Conservation (phyloP, 2,113 vertebrate genomes). For the Calidris pygmaea region DNA sequence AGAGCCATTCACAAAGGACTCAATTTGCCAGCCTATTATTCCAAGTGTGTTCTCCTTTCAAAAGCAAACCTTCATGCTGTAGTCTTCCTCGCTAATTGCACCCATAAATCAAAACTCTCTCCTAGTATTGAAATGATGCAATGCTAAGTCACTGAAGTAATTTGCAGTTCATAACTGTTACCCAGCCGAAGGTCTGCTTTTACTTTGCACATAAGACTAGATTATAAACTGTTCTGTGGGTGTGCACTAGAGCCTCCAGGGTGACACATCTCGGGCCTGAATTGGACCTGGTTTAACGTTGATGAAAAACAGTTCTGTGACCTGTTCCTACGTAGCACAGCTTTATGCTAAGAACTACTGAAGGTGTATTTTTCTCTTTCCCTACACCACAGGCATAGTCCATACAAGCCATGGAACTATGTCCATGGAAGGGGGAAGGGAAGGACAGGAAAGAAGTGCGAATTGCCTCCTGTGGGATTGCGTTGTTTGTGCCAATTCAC, state of each 20-base stretch:
- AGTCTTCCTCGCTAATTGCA: neutral
- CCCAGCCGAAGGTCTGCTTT: neutral
- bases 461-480: neutral
- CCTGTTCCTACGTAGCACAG: neutral
- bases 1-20: neutral
- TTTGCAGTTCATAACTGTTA: neutral
- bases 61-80: neutral
- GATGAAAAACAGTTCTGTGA: neutral
- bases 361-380: neutral
- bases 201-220: neutral
- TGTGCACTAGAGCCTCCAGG: neutral
- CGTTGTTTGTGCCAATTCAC: neutral
- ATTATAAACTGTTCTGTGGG: neutral
- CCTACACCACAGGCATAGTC: neutral
- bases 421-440: neutral
- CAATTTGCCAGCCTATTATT: neutral
- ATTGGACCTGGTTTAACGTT: neutral
- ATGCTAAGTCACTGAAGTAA: neutral
- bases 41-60: neutral
- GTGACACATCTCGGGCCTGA: neutral
- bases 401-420: neutral
- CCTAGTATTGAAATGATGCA: neutral
- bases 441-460: neutral
- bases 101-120: slow-evolving; percentile 31
- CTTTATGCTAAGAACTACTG: neutral